Base-by-base conservation (phyloP, 2,888 invertebrate species). In the Lycocerus yunnanus region DNA sequence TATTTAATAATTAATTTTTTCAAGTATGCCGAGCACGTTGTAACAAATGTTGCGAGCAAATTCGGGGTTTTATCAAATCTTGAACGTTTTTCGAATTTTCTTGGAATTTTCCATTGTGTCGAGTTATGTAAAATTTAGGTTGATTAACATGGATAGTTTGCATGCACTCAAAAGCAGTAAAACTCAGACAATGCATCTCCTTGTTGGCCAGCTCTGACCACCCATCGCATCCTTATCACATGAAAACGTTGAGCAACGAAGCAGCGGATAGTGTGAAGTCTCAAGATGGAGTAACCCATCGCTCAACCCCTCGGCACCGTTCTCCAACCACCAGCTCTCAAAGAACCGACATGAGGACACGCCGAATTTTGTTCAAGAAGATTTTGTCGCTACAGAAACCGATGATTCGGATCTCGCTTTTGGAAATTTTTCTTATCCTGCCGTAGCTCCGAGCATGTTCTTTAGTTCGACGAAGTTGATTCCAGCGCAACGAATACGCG, bases 171-270 rank as follows among this genome's bases (percentile, higher is more conserved):
- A 82, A 79, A 88, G 86, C 69, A 90, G 90, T 84, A 91, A 91
- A 85, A 90, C 89, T 63, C 80, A 86, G 92, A 73, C n/a, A 91
- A 91, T 82, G 89, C 91, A 82, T 91, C 91, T 58, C 92, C 92
- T 74, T 90, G 81, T 82, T 89, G 87, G 81, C 88, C 82, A 77
- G 79, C 66, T 87, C 78, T 85, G 81, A 81, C 63, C 79, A 78
- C 24, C 79, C 78, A 68, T 78, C 71, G 69, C 80, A 77, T 18
- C 69, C 84, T 80, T 83, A 82, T 74, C 87, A 87, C 79, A 82
- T 82, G 59, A 87, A 87, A 81, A 84, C 86, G 66, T 82, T 86
- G 67, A 87, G 86, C 78, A 86, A 86, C 81, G 87, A 86, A 18
- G 87, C 87, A 8, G 86, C 82, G 10, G 87, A 87, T 72, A 87